These are phyloP conservation scores for Drosophila lowei DNA, from an alignment of 1,140 invertebrate genomes.

Conservation along the genomic window DNA sequence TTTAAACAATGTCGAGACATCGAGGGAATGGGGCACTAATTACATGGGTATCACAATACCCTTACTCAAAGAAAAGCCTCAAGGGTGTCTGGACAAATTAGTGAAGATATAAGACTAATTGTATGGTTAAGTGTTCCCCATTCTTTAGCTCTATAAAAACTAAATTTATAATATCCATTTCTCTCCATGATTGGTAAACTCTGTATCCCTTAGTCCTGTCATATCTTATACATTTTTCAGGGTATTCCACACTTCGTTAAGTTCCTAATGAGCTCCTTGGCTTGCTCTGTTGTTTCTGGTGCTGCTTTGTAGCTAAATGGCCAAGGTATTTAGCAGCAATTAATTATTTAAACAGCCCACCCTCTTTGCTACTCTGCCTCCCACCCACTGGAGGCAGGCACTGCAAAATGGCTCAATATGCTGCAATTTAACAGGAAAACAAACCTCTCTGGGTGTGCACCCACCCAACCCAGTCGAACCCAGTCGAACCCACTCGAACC, in stretches of 20 bases:
- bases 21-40: slow-evolving; percentile 46
- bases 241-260: slow-evolving; percentile 12
- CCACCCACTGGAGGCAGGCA: slow-evolving; percentile 7
- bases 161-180: too few relatives aligned
- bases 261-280: neutral
- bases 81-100: too few relatives aligned
- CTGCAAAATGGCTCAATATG: slow-evolving; percentile 74
- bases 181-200: too few relatives aligned
- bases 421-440: slow-evolving; percentile 69
- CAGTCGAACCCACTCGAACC: neutral
- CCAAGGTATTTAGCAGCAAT: slow-evolving; percentile 78
- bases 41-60: slow-evolving; percentile 36
- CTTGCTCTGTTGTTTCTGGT: slow-evolving; percentile 39
- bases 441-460: slow-evolving; percentile 14
- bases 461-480: neutral
- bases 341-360: slow-evolving; percentile 70
- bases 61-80: slow-evolving; percentile 1
- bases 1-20: slow-evolving; percentile 48
- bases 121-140: neutral
- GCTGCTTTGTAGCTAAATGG: slow-evolving; percentile 60
- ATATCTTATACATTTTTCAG: neutral
- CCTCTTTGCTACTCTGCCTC: neutral
- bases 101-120: neutral
- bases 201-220: neutral
- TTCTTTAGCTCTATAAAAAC: too few relatives aligned